Base-by-base conservation (phyloP, 2,888 invertebrate genomes). In the Petrophora chlorosata region DNA sequence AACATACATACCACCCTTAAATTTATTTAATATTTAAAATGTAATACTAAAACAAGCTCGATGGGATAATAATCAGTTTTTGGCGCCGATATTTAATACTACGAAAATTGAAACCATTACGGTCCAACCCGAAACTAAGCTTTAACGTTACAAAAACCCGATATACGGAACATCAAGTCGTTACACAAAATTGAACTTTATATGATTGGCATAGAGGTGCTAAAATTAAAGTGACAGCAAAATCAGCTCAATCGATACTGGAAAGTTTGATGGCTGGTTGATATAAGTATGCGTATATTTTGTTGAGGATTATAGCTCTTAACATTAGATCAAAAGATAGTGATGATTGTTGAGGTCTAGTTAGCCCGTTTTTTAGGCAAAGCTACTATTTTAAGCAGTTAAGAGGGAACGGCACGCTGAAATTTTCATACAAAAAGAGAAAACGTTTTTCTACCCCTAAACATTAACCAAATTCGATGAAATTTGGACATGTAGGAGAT, bases 1-100 rank as follows among this genome's bases (percentile, higher is more conserved):
- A n/a, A n/a, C n/a, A n/a, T n/a, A n/a, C n/a, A n/a, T n/a, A n/a
- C n/a, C n/a, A n/a, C n/a, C n/a, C n/a, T n/a, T n/a, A n/a, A n/a
- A n/a, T n/a, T n/a, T n/a, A n/a, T n/a, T n/a, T n/a, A n/a, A n/a
- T n/a, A 53, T 44, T 35, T 17, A 14, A 47, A 44, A 47, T 47
- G 44, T 40, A 23, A 39, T 45, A 38, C 33, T 42, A 57, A 45
- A 55, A 32, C 23, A 25, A 22, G 36, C 9, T 23, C 5, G 30
- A 36, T 40, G 40, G 28, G 39, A 35, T 39, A 47, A 41, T 47
- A 55, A 58, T 50, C 53, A 29, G 16, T 13, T 45, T 50, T 35
- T 28, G 25, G 9, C 39, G 10, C 23, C 39, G 44, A 52, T 50
- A 52, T 57, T 53, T 32, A 47, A 53, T 53, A 44, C 40, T 8